phyloP scores from a whole-genome alignment of 2,888 invertebrate genomes.

The Artemia sinica region DNA sequence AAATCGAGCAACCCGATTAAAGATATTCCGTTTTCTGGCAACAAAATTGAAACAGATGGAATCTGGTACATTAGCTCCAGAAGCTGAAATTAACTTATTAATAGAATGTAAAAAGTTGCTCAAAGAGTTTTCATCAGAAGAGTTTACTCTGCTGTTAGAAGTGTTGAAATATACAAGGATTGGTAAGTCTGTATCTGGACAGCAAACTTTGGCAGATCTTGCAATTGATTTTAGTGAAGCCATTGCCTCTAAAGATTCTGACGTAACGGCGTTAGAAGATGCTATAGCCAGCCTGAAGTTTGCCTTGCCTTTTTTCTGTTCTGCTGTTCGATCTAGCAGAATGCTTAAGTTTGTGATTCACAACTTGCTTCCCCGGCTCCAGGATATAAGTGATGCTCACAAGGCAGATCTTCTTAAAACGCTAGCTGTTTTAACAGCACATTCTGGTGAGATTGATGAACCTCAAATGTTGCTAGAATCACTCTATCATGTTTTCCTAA shows the following conservation, averaged over 20 bases:
- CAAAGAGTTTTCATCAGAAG: constrained; percentile 73
- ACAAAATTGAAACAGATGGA: constrained; percentile 62
- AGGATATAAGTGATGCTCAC: not conserved
- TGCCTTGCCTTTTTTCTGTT: not conserved
- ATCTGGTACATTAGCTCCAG: constrained; percentile 56
- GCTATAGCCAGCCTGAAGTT: not conserved
- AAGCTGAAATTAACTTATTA: constrained; percentile 66
- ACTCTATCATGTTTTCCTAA: not conserved
- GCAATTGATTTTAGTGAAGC: constrained; percentile 42
- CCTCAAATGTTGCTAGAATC: not conserved
- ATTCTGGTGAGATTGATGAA: not conserved
- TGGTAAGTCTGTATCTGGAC: constrained; percentile 61
- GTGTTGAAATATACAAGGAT: constrained; percentile 61
- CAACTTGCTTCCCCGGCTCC: not conserved
- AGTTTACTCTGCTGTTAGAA: constrained; percentile 75
- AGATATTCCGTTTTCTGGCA: constrained; percentile 71
- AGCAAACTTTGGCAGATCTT: constrained; percentile 68
- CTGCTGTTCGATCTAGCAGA: constrained; percentile 13
- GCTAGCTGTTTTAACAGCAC: not conserved
- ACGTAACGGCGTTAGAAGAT: not conserved
- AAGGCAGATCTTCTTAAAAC: not conserved
- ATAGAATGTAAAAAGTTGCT: constrained; percentile 37
- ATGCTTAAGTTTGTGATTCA: not conserved
- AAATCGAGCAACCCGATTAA: constrained; percentile 59
- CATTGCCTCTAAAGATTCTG: not conserved